Conservation (phyloP, 2,888 invertebrate genomes). For the Epistrophe eligans region DNA sequence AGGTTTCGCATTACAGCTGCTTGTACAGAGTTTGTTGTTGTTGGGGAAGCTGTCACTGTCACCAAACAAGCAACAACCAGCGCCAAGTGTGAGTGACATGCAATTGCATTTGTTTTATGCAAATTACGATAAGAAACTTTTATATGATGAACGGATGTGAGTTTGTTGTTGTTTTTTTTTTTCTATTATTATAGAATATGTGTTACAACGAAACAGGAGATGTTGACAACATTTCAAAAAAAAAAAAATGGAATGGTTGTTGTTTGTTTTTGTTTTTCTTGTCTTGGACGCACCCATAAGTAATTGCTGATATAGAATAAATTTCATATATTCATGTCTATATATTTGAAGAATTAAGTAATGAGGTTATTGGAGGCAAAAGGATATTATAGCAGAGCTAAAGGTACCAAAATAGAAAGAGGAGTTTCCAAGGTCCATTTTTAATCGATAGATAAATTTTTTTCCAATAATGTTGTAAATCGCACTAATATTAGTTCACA, state of each 20-base stretch:
- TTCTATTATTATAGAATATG: slow-evolving; percentile 6
- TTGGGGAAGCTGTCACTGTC: slow-evolving; percentile 50
- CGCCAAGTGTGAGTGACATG: slow-evolving; percentile 49
- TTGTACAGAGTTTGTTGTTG: background rate
- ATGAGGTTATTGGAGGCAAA: slow-evolving; percentile 12
- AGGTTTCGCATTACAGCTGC: slow-evolving; percentile 38
- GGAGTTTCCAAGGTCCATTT: no score
- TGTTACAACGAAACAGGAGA: slow-evolving; percentile 28
- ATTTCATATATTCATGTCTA: background rate
- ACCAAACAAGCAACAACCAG: background rate
- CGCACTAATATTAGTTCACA: no score
- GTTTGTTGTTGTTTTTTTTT: slow-evolving; percentile 20
- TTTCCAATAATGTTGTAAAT: no score
- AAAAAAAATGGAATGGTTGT: slow-evolving; percentile 5
- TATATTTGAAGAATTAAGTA: slow-evolving; percentile 10
- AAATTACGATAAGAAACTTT: slow-evolving; percentile 57
- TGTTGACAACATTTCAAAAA: slow-evolving; percentile 39
- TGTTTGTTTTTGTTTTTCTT: background rate
- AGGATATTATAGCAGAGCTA: background rate
- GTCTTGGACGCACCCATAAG: slow-evolving; percentile 14
- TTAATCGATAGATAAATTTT: no score
- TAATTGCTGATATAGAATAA: slow-evolving; percentile 1
- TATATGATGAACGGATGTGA: slow-evolving; percentile 30
- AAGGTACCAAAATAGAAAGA: background rate
- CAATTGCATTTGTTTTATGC: slow-evolving; percentile 57